These are phyloP conservation scores for Eristalinus sepulchralis DNA, from an alignment of 2,888 invertebrate species.

Conservation along the genomic window DNA sequence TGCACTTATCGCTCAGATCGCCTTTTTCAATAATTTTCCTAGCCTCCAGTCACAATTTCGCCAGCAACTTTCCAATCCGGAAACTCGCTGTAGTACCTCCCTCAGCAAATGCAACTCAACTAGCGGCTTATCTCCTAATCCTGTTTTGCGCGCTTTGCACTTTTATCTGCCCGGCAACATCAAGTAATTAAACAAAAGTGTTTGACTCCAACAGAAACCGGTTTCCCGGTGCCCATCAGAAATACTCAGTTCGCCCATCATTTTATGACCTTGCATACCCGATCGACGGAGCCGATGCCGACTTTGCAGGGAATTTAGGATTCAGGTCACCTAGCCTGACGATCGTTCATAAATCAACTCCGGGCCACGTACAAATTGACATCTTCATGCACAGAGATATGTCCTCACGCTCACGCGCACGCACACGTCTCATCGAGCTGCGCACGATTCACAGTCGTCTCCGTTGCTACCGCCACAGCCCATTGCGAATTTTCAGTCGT, in stretches of 20 bases:
- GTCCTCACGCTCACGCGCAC: background rate
- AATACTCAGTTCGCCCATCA: background rate
- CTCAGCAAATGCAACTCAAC: background rate
- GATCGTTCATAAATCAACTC: background rate
- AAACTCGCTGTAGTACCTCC: background rate
- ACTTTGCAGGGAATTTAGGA: background rate
- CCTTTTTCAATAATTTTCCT: background rate
- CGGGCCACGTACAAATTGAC: background rate
- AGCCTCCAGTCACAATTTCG: background rate
- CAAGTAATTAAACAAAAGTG: background rate
- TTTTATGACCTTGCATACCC: background rate
- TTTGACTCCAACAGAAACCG: too few relatives aligned
- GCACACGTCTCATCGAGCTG: conserved; percentile 9
- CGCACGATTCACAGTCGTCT: background rate
- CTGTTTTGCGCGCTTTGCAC: background rate
- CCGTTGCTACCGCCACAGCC: background rate
- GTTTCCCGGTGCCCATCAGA: background rate
- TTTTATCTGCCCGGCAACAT: background rate
- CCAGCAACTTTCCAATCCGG: background rate
- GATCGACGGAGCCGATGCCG: background rate
- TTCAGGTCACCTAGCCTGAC: background rate
- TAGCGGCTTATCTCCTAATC: background rate
- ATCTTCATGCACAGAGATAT: background rate
- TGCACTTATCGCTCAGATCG: background rate
- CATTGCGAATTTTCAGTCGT: conserved; percentile 40